Evolutionary conservation across 2,797 vertebrate genomes (phyloP).

Genomic region (Meda fulgida): DNA sequence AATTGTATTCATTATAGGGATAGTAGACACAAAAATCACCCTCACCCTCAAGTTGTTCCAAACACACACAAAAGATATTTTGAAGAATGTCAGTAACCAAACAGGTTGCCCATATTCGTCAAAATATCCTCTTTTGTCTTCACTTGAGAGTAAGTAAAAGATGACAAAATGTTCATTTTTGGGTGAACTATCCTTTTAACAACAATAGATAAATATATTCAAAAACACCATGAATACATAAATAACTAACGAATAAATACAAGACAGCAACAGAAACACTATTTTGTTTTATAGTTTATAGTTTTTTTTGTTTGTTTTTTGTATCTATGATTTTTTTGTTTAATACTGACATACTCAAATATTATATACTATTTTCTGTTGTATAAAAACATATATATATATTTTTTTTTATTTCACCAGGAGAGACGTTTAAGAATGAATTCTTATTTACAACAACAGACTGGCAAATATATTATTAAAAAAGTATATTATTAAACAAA

Average conservation of each 20-base stretch:
- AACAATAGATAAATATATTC: neutral
- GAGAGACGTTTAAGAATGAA: neutral
- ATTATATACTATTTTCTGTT: neutral
- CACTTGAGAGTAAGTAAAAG: neutral
- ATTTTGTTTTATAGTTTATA: neutral
- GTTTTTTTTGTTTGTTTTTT: too few species aligned
- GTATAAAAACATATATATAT: too few species aligned
- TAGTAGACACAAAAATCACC: neutral
- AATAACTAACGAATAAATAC: neutral
- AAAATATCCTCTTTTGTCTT: neutral
- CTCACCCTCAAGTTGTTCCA: too few species aligned
- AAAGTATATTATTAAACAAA: neutral
- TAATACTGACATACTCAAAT: neutral
- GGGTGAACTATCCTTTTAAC: neutral
- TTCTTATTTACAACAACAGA: neutral
- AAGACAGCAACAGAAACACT: neutral
- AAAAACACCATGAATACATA: neutral
- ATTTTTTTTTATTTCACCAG: neutral
- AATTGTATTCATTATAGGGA: neutral
- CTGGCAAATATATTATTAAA: neutral
- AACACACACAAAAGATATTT: too few species aligned
- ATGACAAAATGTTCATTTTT: neutral
- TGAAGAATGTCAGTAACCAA: too few species aligned
- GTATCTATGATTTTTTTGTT: neutral
- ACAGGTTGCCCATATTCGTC: neutral